These are phyloP conservation scores for Drosophila micromelanica DNA, from an alignment of 1,140 invertebrate species.

Conservation along the genomic window DNA sequence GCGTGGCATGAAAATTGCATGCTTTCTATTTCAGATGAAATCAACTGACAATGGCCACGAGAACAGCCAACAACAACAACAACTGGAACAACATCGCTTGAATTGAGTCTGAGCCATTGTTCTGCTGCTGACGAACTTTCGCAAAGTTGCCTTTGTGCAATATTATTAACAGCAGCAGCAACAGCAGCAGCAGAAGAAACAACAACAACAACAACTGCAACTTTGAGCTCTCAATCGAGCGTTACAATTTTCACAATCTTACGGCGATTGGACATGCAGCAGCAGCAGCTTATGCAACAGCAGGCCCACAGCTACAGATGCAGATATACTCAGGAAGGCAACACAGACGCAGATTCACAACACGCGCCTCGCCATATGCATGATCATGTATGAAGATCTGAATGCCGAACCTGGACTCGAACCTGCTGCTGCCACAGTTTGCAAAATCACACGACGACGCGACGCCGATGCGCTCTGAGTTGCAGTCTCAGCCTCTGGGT, in stretches of 20 bases:
- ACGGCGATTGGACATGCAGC: conserved; percentile 77
- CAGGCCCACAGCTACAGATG: conserved; percentile 68
- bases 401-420: conserved; percentile 59
- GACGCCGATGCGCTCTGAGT: conserved; percentile 17
- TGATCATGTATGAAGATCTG: conserved; percentile 77
- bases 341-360: conserved; percentile 32
- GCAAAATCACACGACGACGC: conserved; percentile 54
- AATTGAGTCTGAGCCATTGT: conserved; percentile 76
- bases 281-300: conserved; percentile 35
- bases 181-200: conserved; percentile 22
- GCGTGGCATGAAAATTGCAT: conserved; percentile 81
- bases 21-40: conserved; percentile 83
- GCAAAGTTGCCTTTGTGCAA: conserved; percentile 76
- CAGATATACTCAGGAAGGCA: conserved; percentile 45
- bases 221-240: conserved; percentile 81
- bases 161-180: conserved; percentile 76
- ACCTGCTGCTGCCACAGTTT: conserved; percentile 43
- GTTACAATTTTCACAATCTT: conserved; percentile 82
- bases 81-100: conserved; percentile 40
- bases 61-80: conserved; percentile 38
- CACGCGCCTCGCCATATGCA: conserved; percentile 52
- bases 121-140: conserved; percentile 77
- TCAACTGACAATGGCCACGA: conserved; percentile 76
- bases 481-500: conserved; percentile 60
- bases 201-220: conserved; percentile 45